A percentile compares a stretch with the other conserved stretches of the same genome.
Conservation (phyloP, 2,888 invertebrate genomes). For the Rhamnusium bicolor region DNA sequence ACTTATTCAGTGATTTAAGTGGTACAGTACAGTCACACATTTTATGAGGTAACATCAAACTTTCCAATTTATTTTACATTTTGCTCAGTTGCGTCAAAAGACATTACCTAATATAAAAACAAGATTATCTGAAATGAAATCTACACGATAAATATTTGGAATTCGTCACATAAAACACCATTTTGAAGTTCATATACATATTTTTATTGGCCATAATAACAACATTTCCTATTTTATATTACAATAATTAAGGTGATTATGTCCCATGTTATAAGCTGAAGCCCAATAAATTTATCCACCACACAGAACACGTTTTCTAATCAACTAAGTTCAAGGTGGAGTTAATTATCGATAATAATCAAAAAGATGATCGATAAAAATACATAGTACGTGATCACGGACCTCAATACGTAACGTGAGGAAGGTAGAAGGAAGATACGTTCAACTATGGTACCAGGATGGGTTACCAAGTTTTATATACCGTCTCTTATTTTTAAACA, state of each 20-base stretch:
- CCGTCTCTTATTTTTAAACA: constrained; percentile 6
- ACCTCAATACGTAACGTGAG: constrained; percentile 17
- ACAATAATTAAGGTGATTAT: constrained; percentile 38
- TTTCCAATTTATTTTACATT: not conserved
- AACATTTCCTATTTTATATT: constrained; percentile 14
- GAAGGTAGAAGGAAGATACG: constrained; percentile 15
- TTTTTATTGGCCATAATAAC: constrained; percentile 10
- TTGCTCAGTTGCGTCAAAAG: not conserved
- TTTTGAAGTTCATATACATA: constrained; percentile 13
- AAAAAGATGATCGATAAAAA: constrained; percentile 62
- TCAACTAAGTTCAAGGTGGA: constrained; percentile 61
- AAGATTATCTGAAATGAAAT: not conserved
- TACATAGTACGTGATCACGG: constrained; percentile 35
- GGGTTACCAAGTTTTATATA: constrained; percentile 4
- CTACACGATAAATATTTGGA: not conserved
- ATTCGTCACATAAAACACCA: not conserved
- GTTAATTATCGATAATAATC: constrained; percentile 64
- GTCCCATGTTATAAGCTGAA: constrained; percentile 35
- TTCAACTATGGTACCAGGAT: constrained; percentile 12
- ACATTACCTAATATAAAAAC: not conserved
- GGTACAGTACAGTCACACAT: too few species aligned
- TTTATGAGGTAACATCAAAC: too few species aligned
- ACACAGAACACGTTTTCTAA: constrained; percentile 60
- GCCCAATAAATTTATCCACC: constrained; percentile 54
- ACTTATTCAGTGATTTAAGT: too few species aligned